Base-by-base conservation (phyloP, 2,113 vertebrate genomes). In the Phodopus roborovskii region DNA sequence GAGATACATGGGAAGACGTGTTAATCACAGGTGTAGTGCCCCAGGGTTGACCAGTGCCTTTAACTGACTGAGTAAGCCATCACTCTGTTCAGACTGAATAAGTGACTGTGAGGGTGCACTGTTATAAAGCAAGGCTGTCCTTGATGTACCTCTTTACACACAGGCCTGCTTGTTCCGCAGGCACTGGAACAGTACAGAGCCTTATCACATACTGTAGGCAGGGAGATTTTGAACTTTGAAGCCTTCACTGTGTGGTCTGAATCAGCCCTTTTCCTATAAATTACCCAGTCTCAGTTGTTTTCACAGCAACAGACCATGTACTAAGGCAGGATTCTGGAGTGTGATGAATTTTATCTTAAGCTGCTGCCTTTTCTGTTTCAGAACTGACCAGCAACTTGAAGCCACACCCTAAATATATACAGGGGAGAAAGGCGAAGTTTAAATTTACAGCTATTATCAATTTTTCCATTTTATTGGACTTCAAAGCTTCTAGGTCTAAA, bases 331-430 rank as follows among this genome's bases (percentile, higher is more conserved):
- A 75, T 3, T 36, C 30, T 8, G 79, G 26, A 20, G 45, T 53
- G 58, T 16, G 68, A 30, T 20, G 19, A 62, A 17, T 5, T 92
- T 96, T 98, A 99, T 99, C 99, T 99, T 99, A 98, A 99, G 99
- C 98, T 99, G 99, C 48, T 99, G 99, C 94, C 99, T 99, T 98
- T 99, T 99, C 97, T 99, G 99, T 97, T 99, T 99, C 96, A 99
- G 98, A 39, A 99, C 99, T 0, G 99, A 99, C 99, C 99, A 99
- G 97, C 99, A 99, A 97, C 99, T 99, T 7, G 99, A 99, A 70
- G 99, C 99, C 96, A 99, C 99, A 3, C 99, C 99, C 99, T 99
- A 98, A 33, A 96, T 48, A 9, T 22, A 30, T 0, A 17, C 36
- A 92, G 62, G 92, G 26, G 50, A 96, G 56, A 90, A 96, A 95